Evolutionary conservation across 1,140 invertebrate species (phyloP).

Genomic region (Drosophila chauvacae): DNA sequence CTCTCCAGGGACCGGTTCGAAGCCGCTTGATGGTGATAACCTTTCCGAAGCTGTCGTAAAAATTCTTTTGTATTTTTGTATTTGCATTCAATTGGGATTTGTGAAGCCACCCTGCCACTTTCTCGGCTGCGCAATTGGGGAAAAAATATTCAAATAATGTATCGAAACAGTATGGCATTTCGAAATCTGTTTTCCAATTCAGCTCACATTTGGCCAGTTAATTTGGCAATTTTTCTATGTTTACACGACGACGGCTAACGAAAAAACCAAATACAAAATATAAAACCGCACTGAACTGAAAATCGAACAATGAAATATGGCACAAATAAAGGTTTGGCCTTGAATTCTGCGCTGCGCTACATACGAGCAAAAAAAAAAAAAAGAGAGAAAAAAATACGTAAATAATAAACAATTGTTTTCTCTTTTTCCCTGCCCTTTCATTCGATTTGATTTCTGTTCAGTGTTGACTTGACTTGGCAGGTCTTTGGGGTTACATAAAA

Average conservation of each 20-base stretch:
- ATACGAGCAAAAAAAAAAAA: constrained; percentile 38
- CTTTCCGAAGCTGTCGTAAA: constrained; percentile 11
- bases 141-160: constrained; percentile 20
- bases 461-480: background rate
- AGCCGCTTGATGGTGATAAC: background rate
- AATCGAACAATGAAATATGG: constrained; percentile 45
- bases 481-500: constrained; percentile 27
- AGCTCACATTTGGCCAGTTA: constrained; percentile 37
- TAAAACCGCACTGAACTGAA: constrained; percentile 6
- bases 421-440: constrained; percentile 31
- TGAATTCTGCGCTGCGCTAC: constrained; percentile 59
- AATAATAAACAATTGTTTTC: constrained; percentile 77
- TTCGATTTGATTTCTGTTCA: constrained; percentile 10
- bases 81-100: constrained; percentile 14
- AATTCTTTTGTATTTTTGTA: background rate
- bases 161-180: constrained; percentile 20
- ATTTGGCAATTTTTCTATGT: constrained; percentile 67
- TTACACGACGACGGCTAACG: constrained; percentile 32
- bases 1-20: constrained; percentile 6
- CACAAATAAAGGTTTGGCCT: constrained; percentile 75
- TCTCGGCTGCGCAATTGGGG: constrained; percentile 19
- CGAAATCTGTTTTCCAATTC: constrained; percentile 55
- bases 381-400: constrained; percentile 32
- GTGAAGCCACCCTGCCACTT: constrained; percentile 8
- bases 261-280: constrained; percentile 1